Evolutionary conservation across 2,888 invertebrate genomes (phyloP), one percentile per base, ranked within the genome.

Genomic region (Sphaeridia pumilis): DNA sequence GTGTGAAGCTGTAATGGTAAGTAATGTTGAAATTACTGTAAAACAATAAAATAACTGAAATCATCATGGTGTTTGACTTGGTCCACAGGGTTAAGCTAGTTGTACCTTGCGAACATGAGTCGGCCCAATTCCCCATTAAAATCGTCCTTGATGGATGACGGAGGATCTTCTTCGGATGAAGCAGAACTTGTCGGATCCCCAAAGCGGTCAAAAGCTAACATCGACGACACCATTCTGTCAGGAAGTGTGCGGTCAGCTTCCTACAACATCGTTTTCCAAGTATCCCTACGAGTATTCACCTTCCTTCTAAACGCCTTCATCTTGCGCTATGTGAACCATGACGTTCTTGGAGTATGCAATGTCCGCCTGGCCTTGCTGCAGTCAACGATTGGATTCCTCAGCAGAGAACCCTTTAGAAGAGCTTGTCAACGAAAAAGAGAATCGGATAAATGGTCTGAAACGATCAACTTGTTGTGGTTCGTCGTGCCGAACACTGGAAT

Each of bases 281-380:
- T 84, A 63, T 73, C 85, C 70, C 83, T 85, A 72, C 78, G 94
- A 68, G 79, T 85, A 68, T 74, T 92, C 51, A 93, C 94, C 56
- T 95, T 95, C 74, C 73, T 88, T 42, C 78, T 93, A 56, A 95
- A 95, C 75, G 93, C 90, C 36, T 88, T 92, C 74, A 87, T 94
- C 55, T 80, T 95, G 52, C 80, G 94, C 55, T 84, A 86, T 73
- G 84, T 94, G 42, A 87, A 88, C 3, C 85, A 86, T 71, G 89
- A 89, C 69, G 81, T 90, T 49, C 76, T 95, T 51, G 95, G 94
- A 55, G 87, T 95, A 65, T 93, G 94, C 80, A 94, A 94, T 75
- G 94, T 95, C n/a, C 78, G 92, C 61, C 74, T 95, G 54, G 74
- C 89, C 46, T 74, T 95, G 25, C 74, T 95, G 53, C 93, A 94